Evolutionary conservation across 2,888 invertebrate species (phyloP), one percentile per base, ranked within the genome.

Genomic region (Lithophane semibrunnea): DNA sequence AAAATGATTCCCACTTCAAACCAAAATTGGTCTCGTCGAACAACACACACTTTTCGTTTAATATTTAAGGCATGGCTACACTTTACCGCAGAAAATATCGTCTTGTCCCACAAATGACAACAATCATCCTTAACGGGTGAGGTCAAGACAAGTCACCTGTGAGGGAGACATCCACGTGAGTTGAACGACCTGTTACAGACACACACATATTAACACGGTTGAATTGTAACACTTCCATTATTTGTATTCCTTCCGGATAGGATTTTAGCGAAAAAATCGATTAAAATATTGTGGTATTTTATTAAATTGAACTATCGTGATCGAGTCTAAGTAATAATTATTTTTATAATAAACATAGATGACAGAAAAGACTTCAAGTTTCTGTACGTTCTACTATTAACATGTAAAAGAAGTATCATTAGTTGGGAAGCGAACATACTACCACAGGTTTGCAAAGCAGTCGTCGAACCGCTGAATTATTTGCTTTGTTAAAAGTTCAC

Each of bases 111-210:
- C 67, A 79, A 83, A 86, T 78, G 75, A 84, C 85, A 80, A 83
- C 86, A 89, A 90, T 88, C 85, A 86, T 86, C 73, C 71, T 68
- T 84, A 86, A 87, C 67, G 83, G 74, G 86, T 70, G 80, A 81
- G 84, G 77, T 85, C 83, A 86, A 84, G 81, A 72, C 82, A 49
- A 75, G 56, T 72, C 75, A 84, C 80, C 82, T 64, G 83, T 42
- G 84, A 49, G 72, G 75, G 42, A 37, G 54, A 44, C 70, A 18
- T 9, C 54, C 42, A 52, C 21, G 47, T 24, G 56, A 49, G 60
- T 49, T 54, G 24, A 54, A 66, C 58, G 44, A 61, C 49, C 66
- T 60, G 21, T 69, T 49, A 54, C 65, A 47, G 7, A 70, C 7
- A 47, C 56, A 56, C 29, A 58, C 24, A n/a, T 56, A 42, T 61